Base-by-base conservation (phyloP, 2,797 vertebrate genomes). In the Propithecus deckenii region DNA sequence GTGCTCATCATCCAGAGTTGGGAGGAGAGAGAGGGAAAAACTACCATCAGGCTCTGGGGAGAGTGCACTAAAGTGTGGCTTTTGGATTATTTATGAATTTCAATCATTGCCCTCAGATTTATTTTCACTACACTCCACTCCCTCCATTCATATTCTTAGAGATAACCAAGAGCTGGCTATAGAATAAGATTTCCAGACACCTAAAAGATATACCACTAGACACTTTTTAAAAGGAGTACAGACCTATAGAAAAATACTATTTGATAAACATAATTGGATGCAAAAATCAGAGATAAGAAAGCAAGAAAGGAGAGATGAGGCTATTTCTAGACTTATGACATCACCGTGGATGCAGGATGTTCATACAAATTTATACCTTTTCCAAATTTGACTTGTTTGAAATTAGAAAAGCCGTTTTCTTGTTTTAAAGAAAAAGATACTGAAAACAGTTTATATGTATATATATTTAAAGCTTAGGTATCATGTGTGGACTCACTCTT, bases 301-400 rank as follows among this genome's bases (percentile, higher is more conserved):
- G 63, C 79, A 79, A 69, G 92, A 78, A 85, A 93, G 55, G 75
- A 96, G 35, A 91, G 9, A 72, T 65, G 25, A 94, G n/a, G 35
- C 72, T 92, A 55, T 96, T 92, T 97, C 86, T 93, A 80, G 78
- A 95, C 43, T 48, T 85, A 87, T 61, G 83, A 95, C 50, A 43
- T 69, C 83, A 93, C 13, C 75, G 35, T 4, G 5, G 76, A 88
- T 85, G 52, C 67, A 92, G 69, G 23, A 84, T 75, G 25, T 61
- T 89, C 92, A 83, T 61, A 85, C 67, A 75, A 61, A 92, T 67
- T 91, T 71, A 91, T 63, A 65, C 38, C 43, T 93, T 92, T 88
- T 88, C 78, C 95, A 96, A 88, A 83, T 80, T 52, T 81, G 79
- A 91, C 78, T 83, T 92, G 78, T 76, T 89, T 97, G 74, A 71